Conservation (phyloP, 2,113 vertebrate genomes). For the Poeciliopsis retropinna region DNA sequence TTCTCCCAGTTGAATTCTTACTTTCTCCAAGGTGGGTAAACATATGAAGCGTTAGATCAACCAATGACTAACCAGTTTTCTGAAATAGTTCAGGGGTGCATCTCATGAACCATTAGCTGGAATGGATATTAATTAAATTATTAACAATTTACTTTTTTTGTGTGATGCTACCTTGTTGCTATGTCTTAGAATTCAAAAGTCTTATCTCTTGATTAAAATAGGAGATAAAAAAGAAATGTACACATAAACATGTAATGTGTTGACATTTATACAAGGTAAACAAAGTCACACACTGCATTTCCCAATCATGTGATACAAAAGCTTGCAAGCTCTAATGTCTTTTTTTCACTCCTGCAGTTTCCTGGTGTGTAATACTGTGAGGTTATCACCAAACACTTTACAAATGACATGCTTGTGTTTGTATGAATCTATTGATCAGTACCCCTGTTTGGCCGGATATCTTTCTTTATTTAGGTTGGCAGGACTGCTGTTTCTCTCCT, state of each 20-base stretch:
- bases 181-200: not conserved
- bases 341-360: slow-evolving; percentile 48
- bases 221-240: not conserved
- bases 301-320: slow-evolving; percentile 39
- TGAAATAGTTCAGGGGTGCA: too few species aligned
- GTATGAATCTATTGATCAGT: slow-evolving; percentile 94
- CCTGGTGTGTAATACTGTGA: slow-evolving; percentile 54
- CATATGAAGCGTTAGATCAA: too few species aligned
- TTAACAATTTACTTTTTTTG: too few species aligned
- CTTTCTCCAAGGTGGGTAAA: too few species aligned
- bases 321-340: slow-evolving; percentile 53
- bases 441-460: slow-evolving; percentile 87
- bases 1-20: too few species aligned
- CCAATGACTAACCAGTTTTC: too few species aligned
- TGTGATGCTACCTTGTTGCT: not conserved
- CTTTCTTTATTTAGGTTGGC: slow-evolving; percentile 82
- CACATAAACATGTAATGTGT: not conserved
- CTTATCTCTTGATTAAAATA: not conserved
- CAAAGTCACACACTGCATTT: slow-evolving; percentile 32
- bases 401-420: slow-evolving; percentile 86
- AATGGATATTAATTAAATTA: too few species aligned
- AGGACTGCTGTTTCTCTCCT: slow-evolving; percentile 80
- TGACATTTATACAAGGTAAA: not conserved
- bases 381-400: slow-evolving; percentile 64
- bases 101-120: too few species aligned